Base-by-base conservation (phyloP, 2,888 invertebrate genomes). In the Dorcus hopei region DNA sequence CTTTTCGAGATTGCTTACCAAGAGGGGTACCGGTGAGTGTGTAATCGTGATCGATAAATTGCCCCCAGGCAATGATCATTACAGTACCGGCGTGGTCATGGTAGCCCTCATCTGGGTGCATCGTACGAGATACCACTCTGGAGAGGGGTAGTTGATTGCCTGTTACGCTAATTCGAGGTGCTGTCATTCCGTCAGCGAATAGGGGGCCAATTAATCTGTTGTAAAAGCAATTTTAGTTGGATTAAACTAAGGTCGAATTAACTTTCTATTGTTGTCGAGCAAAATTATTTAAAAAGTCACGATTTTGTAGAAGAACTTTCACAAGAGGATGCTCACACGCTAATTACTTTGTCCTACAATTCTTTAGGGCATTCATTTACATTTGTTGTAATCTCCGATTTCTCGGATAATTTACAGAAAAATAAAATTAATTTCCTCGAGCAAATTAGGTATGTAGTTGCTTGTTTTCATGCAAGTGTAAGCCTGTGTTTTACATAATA, bases 41-140 rank as follows among this genome's bases (percentile, higher is more conserved):
- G 70, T 91, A 92, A 78, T 95, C 95, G 81, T 95, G 95, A 79
- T 95, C 95, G 87, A 95, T 93, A 80, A 95, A 94, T 80, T 95
- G 95, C 69, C 95, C 95, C 95, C 95, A 95, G 57, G 94, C 93
- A 68, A 92, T 91, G 58, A 95, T 88, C 90, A 95, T 92, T 69
- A 94, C 93, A 38, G 95, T 95, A 52, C 94, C 93, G 33, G 94
- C 94, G 79, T 94, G 94, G 79, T 95, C 95, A 76, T 95, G 94
- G 82, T 87, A 94, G 42, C 94, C 94, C 67, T 94, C 93, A 72
- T 95, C 95, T 40, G 93, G 91, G 78, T 95, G 95, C 87, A 95
- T 91, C 41, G 92, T 93, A 52, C 93, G 86, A 14, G 95, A 95
- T 14, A 95, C 93, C 47, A 94, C 84, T 47, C 95, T 85, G 0